Evolutionary conservation across 1,140 invertebrate genomes (phyloP).

Genomic region (Papilio helenus): DNA sequence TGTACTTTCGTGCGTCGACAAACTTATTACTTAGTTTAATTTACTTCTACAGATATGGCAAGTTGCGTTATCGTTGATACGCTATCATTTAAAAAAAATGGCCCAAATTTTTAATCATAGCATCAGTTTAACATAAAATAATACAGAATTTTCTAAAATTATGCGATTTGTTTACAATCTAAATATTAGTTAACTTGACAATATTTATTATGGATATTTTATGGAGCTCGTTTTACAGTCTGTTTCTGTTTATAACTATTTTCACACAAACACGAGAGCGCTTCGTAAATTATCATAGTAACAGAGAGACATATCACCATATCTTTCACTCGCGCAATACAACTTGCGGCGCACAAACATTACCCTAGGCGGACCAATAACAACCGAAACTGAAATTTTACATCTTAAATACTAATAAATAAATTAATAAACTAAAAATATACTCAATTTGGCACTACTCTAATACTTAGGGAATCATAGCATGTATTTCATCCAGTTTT

Average conservation of each 20-base stretch:
- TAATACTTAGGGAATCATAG: constrained; percentile 60
- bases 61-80: not conserved
- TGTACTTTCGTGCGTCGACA: constrained; percentile 65
- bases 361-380: constrained; percentile 12
- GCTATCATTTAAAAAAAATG: not conserved
- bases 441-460: constrained; percentile 74
- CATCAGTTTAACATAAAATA: not conserved
- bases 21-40: constrained; percentile 41
- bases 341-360: constrained; percentile 13
- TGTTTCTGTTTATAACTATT: not conserved
- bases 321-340: constrained; percentile 23
- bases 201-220: not conserved
- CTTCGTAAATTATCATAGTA: not conserved
- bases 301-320: not conserved
- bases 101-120: not conserved
- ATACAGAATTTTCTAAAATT: not conserved
- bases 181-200: not conserved
- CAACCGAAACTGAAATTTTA: constrained; percentile 14
- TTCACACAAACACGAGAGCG: not conserved
- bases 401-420: constrained; percentile 62
- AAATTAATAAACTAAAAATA: constrained; percentile 69
- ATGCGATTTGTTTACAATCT: not conserved
- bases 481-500: too few relatives aligned
- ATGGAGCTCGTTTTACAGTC: not conserved
- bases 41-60: constrained; percentile 25